Conservation (phyloP, 1,140 invertebrate species). For the Halesus radiatus region DNA sequence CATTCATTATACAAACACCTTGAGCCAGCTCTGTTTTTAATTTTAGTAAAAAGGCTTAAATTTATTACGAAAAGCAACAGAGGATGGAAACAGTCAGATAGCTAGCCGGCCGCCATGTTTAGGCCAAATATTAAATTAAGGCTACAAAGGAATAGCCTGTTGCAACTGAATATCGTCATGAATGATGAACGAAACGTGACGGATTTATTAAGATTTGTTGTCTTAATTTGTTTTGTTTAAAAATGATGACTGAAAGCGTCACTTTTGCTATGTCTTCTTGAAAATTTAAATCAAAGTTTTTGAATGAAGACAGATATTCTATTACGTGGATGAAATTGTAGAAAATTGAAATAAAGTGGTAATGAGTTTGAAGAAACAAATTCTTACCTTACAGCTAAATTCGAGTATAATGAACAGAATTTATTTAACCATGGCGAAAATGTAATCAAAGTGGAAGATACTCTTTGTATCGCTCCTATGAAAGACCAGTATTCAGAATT, state of each 20-base stretch:
- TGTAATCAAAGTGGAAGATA: too few species aligned
- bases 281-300: too few species aligned
- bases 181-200: constrained; percentile 10
- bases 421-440: too few species aligned
- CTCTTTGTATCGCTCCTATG: too few species aligned
- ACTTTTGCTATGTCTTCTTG: background rate
- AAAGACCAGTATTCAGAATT: too few species aligned
- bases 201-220: background rate
- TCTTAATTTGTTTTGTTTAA: background rate
- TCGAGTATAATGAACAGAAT: too few species aligned
- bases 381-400: too few species aligned
- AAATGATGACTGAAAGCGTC: background rate
- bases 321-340: background rate
- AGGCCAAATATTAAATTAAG: constrained; percentile 27
- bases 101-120: constrained; percentile 1
- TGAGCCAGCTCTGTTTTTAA: too few species aligned
- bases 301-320: too few species aligned
- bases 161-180: constrained; percentile 15
- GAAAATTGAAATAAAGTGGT: background rate
- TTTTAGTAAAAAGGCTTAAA: background rate
- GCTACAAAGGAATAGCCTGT: background rate
- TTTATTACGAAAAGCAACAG: background rate
- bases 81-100: background rate
- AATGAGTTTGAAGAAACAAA: too few species aligned
- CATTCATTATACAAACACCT: too few species aligned